Base-by-base conservation (phyloP, 2,113 vertebrate species). In the Illadopsis cleaveri region DNA sequence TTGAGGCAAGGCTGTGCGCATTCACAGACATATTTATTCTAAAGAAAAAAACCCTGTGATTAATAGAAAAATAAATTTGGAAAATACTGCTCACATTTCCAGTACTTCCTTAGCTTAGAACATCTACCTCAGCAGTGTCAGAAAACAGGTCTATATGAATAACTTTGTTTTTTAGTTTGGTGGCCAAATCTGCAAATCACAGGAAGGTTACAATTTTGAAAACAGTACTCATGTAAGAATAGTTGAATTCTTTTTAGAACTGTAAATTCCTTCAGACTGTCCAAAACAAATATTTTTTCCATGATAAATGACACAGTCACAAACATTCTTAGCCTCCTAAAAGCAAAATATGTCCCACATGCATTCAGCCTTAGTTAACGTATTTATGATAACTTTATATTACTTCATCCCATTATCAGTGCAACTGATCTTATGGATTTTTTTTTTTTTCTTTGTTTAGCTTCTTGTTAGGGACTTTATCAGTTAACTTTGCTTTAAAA, bases 141-240 rank as follows among this genome's bases (percentile, higher is more conserved):
- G 50, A 71, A 72, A 37, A 2, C 2, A 54, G 0, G 4, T 50
- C 10, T 51, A 2, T 3, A 23, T 23, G 5, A 78, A 35, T 7
- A 70, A 47, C 4, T 48, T 5, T 0, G 1, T 10, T 25, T 24
- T 80, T 81, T 9, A 27, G 3, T 78, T 48, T 61, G 17, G 6
- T 57, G 23, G 8, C 12, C 15, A 73, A 57, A 75, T 44, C 24
- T 38, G 35, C 6, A 60, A 78, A 76, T 21, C 3, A n/a, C 4
- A 25, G 3, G 3, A 69, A 66, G 4, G 1, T 1, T 11, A 28
- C 1, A 5, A 24, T 30, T 47, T 70, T 23, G 17, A 53, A 68
- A 71, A 47, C 20, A 23, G 10, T 18, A 54, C 7, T 28, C 5
- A 20, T 4, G 1, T 64, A 64, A 33, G 18, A 72, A 30, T 5